Base-by-base conservation (phyloP, 2,888 invertebrate genomes). In the Drepanosiphum platanoidis region DNA sequence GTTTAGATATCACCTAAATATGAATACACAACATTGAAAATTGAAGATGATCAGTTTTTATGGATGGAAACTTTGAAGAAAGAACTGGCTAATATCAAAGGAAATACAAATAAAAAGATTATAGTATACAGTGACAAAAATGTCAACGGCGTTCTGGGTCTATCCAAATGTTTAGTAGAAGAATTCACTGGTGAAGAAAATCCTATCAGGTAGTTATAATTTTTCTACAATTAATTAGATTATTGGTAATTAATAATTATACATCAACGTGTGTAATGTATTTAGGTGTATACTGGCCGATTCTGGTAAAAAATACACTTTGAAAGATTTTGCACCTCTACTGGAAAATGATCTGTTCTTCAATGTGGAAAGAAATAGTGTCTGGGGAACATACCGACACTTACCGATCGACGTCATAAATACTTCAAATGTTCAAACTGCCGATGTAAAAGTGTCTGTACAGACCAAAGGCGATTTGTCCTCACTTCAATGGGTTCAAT, bases 271-370 rank as follows among this genome's bases (percentile, higher is more conserved):
- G 11, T 52, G 27, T 22, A 7, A 3, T 27, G 61, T 27, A 8
- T 11, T 27, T 46, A 84, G 84, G 30, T 84, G 84, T 30, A 75
- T 84, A 39, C 4, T 84, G 9, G 8, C 75, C 1, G 75, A 75
- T 0, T 32, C 84, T 13, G 39, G 75, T 39, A 84, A 68, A 30
- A 58, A 84, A 15, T 84, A 68, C 52, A 84, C 84, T 2, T 30
- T 93, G 4, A 90, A 92, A 15, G 89, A 93, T 88, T 84, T 84
- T 5, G 68, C 36, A 36, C 90, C 91, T 3, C 94, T 95, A 88
- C 89, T 94, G 0, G 90, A 92, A 18, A 93, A 94, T 88, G 95
- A 96, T 89, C 90, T 98, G 87, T 93, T 94, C 1, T 90, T 96
- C 72, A 98, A 97, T 89, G 93, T 98, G 64, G 93, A 91, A 87